Conservation (phyloP, 2,888 invertebrate species). For the Xanthorhoe designata region DNA sequence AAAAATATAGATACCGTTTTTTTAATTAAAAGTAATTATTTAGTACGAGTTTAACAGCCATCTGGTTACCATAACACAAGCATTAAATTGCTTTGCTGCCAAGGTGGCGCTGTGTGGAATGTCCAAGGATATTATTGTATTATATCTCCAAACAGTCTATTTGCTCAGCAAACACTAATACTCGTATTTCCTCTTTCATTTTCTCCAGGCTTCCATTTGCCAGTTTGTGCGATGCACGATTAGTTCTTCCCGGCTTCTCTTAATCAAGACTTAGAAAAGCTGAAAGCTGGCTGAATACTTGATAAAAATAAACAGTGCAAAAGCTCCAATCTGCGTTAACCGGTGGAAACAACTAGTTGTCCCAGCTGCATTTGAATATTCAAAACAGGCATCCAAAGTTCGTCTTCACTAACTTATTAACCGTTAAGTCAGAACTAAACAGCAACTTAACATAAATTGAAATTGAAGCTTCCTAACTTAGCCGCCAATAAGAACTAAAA, state of each 20-base stretch:
- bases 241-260: background rate
- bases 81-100: no score
- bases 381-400: slow-evolving; percentile 24
- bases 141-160: no score
- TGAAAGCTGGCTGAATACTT: no score
- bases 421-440: slow-evolving; percentile 33
- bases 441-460: slow-evolving; percentile 35
- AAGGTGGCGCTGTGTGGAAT: no score
- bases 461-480: slow-evolving; percentile 40
- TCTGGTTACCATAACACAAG: no score
- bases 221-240: background rate
- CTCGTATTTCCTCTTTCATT: no score
- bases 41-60: no score
- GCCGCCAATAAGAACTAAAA: slow-evolving; percentile 45
- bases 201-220: no score
- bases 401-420: slow-evolving; percentile 31
- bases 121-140: no score
- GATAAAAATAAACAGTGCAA: background rate
- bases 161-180: no score
- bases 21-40: no score
- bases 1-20: no score
- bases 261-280: background rate
- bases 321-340: slow-evolving; percentile 14
- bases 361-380: slow-evolving; percentile 31
- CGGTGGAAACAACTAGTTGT: slow-evolving; percentile 7